Base-by-base conservation (phyloP, 2,888 invertebrate genomes). In the Acleris literana region DNA sequence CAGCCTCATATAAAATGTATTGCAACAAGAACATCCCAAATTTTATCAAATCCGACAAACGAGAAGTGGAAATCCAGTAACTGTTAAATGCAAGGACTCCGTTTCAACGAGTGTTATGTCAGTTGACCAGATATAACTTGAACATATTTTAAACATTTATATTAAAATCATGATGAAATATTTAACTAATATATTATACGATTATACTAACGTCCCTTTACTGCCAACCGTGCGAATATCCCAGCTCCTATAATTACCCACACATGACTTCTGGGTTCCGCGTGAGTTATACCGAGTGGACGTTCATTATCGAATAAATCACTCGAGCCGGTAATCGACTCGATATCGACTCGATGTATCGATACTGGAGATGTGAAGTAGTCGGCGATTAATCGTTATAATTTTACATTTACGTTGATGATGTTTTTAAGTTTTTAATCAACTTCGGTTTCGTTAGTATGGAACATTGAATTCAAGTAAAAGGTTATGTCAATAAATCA, bases 191-290 rank as follows among this genome's bases (percentile, higher is more conserved):
- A 33, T 3, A 33, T 33, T 33, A 33, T 33, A 33, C 9, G 33
- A n/a, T n/a, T 46, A 46, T 46, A 46, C 16, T n/a, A 16, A n/a
- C 46, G 46, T n/a, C 46, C 46, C 6, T 16, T 46, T n/a, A 17
- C 46, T 46, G 17, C 16, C 46, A n/a, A n/a, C 17, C 17, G 46
- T n/a, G 46, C 16, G 17, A n/a, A 16, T 46, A 46, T 46, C 46
- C 39, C 46, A 43, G 22, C 43, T 52, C 52, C 63, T 61, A 69
- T 72, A 77, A 77, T 76, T 74, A 74, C 43, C 55, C 68, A 70
- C 72, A 76, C 72, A 75, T 72, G 72, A 74, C 82, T 83, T 74
- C 83, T 75, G 80, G 78, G 73, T 76, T 78, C 77, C 77, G 77
- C 78, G 69, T 49, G 48, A 55, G 48, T 57, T 29, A 22, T 13